phyloP scores from a whole-genome alignment of 2,113 vertebrate species.

The Chaetorhynchus papuensis region DNA sequence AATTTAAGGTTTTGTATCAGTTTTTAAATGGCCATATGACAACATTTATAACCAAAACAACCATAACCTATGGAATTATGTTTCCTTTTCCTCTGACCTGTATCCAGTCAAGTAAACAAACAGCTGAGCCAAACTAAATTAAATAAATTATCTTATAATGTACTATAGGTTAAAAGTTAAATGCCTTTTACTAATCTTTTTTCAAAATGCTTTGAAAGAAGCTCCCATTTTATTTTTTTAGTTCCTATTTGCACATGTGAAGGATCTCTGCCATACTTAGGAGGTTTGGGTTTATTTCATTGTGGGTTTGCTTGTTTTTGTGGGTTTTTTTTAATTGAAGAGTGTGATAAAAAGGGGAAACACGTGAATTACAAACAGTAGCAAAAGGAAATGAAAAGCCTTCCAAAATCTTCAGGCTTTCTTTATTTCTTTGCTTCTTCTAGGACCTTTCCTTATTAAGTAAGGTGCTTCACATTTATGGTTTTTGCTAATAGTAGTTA shows the following conservation, averaged over 20 bases:
- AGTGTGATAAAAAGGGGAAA: not conserved
- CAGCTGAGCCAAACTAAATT: not conserved
- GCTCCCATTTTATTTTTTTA: not conserved
- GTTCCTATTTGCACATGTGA: not conserved
- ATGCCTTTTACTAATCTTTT: not conserved
- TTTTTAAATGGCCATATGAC: not conserved
- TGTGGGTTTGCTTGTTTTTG: rapidly evolving
- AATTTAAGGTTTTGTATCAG: not conserved
- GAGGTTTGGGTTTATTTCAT: not conserved
- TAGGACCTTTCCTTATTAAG: not conserved
- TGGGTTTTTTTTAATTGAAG: not conserved
- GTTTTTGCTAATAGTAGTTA: not conserved
- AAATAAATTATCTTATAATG: not conserved
- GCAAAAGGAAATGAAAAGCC: not conserved
- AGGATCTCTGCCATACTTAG: not conserved
- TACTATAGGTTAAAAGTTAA: not conserved
- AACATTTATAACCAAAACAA: not conserved
- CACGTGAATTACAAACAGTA: not conserved
- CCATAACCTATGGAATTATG: not conserved
- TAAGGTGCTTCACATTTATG: not conserved
- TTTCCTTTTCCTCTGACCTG: not conserved
- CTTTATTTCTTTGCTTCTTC: not conserved
- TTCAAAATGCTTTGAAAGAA: not conserved
- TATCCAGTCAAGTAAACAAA: not conserved
- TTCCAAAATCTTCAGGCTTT: not conserved